A percentile compares a stretch with the other conserved stretches of the same genome.
Conservation (phyloP, 2,113 vertebrate species). For the Chloropsis hardwickii region DNA sequence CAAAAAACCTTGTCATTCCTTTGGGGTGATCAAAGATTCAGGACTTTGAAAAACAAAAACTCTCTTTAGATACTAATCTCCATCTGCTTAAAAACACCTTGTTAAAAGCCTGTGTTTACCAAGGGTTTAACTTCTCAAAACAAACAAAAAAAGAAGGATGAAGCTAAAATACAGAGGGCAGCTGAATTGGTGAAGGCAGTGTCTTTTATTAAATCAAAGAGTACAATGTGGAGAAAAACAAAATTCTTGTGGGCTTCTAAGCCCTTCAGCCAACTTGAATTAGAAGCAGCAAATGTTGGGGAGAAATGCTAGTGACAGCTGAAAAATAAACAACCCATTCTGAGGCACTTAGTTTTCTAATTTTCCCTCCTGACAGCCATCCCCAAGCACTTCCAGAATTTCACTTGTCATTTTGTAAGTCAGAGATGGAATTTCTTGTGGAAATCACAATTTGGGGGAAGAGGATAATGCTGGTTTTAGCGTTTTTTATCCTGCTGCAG, state of each 20-base stretch:
- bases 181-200: neutral
- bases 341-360: neutral
- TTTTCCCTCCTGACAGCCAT: neutral
- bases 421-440: neutral
- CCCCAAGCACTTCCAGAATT: neutral
- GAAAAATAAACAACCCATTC: neutral
- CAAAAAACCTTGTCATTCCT: neutral
- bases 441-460: neutral
- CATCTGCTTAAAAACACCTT: neutral
- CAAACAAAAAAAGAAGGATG: neutral
- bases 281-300: neutral
- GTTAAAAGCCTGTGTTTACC: neutral
- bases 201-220: neutral
- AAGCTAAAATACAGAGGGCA: neutral
- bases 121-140: neutral
- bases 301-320: neutral
- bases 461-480: neutral
- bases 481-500: neutral
- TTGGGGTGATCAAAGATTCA: neutral
- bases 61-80: neutral
- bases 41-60: fast-evolving
- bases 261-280: neutral
- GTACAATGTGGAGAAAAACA: neutral
- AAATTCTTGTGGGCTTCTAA: neutral
- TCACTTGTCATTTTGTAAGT: neutral